Conservation (phyloP, 2,113 vertebrate genomes). For the Charina bottae region DNA sequence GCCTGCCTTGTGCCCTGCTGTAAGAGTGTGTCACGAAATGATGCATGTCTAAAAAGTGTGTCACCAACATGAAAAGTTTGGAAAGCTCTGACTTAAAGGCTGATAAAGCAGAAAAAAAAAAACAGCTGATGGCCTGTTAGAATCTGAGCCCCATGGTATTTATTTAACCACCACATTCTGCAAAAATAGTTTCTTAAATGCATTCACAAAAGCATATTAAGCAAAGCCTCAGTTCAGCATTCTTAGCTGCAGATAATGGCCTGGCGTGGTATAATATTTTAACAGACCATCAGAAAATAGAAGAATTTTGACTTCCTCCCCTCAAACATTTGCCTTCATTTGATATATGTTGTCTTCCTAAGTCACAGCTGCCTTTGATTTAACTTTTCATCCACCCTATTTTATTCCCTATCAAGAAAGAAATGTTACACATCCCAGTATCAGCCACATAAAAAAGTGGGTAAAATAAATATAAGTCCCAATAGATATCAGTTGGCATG, state of each 20-base stretch:
- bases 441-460: conserved; percentile 20
- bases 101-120: background rate
- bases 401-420: conserved; percentile 53
- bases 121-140: background rate
- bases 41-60: no score
- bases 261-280: conserved; percentile 18
- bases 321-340: background rate
- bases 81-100: no score
- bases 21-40: no score
- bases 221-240: background rate
- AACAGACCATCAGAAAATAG: conserved; percentile 31
- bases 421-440: conserved; percentile 50
- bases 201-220: background rate
- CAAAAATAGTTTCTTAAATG: background rate
- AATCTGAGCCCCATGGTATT: no score
- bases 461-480: conserved; percentile 46
- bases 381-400: conserved; percentile 45
- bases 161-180: background rate
- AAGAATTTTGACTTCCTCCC: conserved; percentile 11
- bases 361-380: conserved; percentile 38
- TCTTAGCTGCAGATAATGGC: background rate
- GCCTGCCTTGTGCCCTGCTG: no score
- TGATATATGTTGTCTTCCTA: conserved; percentile 31
- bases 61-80: no score
- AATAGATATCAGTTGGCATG: conserved; percentile 31